A percentile compares a stretch with the other conserved stretches of the same genome.
Evolutionary conservation across 2,888 invertebrate genomes (phyloP).

Genomic region (Lochmaea crataegi): DNA sequence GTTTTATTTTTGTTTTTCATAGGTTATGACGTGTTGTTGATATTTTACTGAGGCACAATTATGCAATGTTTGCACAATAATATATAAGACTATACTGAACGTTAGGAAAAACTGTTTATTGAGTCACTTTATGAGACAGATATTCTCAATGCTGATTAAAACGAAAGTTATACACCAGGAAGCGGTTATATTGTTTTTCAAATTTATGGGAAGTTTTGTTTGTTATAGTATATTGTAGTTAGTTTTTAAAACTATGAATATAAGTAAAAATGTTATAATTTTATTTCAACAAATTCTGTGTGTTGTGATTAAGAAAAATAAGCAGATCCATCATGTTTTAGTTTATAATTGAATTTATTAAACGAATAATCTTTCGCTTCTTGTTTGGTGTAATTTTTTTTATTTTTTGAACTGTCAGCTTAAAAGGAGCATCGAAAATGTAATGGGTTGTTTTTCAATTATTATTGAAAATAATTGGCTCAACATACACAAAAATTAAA

Average conservation of each 20-base stretch:
- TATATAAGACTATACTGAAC: not conserved
- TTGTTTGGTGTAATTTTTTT: not conserved
- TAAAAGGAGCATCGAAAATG: not conserved
- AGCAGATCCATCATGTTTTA: not conserved
- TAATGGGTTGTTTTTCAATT: not conserved
- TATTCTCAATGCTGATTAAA: no score
- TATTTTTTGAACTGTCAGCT: constrained; percentile 3
- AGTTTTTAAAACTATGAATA: not conserved
- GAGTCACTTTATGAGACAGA: no score
- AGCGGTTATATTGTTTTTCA: not conserved
- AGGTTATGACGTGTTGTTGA: constrained; percentile 27
- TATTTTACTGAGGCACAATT: constrained; percentile 29
- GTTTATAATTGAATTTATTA: not conserved
- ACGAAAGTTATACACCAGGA: no score
- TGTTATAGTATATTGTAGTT: not conserved
- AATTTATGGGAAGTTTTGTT: not conserved
- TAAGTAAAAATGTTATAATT: not conserved
- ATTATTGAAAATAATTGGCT: constrained; percentile 7
- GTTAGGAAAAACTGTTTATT: not conserved
- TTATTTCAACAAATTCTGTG: not conserved
- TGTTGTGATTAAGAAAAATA: not conserved
- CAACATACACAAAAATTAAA: constrained; percentile 1
- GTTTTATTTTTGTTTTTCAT: constrained; percentile 32
- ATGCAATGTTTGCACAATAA: constrained; percentile 17
- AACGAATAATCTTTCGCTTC: not conserved